Base-by-base conservation (phyloP, 2,113 vertebrate genomes). In the Dinomys branickii region DNA sequence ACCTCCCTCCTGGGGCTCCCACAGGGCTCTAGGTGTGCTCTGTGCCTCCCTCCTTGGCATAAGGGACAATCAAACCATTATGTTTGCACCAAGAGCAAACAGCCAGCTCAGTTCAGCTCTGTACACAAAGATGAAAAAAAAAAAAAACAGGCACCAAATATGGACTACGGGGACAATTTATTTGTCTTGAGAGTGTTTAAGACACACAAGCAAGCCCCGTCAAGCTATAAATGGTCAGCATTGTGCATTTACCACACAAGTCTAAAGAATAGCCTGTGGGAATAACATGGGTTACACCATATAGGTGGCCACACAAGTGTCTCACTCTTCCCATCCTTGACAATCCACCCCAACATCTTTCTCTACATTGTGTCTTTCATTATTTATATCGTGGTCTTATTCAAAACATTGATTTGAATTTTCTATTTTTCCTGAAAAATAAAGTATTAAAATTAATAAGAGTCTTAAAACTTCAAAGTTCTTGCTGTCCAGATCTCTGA, bases 131-230 rank as follows among this genome's bases (percentile, higher is more conserved):
- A 75, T 67, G 24, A 9, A 28, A 35, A 91, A 77, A 84, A 24
- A n/a, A 91, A 77, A 85, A 85, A 19, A 1, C 0, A 4, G 86
- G 7, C 63, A 87, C 94, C 86, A 96, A 94, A 96, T 97, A 94
- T 80, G 97, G 93, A 97, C 91, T 75, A 95, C 80, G 81, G 93
- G 91, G 94, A 94, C 91, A 96, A 97, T 97, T 97, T 97, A 98
- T 97, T 97, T 98, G 97, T 97, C 93, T 97, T 96, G 44, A 93
- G 82, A 96, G 96, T 95, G 82, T 96, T 98, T 96, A 96, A 97
- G 80, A 94, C 95, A 90, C 22, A 96, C 67, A 93, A 95, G 89
- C 80, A 94, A 95, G 65, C 28, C 90, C 86, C 61, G 2, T 85
- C 89, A 93, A 80, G 91, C 95, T 94, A 94, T 97, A 96, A 98